phyloP scores from a whole-genome alignment of 2,113 vertebrate genomes.

The Lycaon pictus region DNA sequence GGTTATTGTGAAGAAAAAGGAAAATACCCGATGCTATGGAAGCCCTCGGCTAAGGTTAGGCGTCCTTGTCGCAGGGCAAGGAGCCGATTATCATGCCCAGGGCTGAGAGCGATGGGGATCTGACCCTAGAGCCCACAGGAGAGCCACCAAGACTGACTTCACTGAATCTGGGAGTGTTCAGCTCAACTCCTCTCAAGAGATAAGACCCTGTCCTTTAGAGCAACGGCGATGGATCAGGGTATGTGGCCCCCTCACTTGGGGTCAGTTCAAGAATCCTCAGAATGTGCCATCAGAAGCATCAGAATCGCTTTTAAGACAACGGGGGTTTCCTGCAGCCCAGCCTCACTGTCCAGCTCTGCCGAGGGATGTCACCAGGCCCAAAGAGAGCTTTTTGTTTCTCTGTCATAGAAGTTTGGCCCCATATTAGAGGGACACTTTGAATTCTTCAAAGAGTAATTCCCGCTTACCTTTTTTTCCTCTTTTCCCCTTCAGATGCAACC shows the following conservation, averaged over 20 bases:
- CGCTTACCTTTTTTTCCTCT: conserved; percentile 80
- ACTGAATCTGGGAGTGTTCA: not conserved
- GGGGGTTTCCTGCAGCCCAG: conserved; percentile 41
- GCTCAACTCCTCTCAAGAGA: not conserved
- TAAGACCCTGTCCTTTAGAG: not conserved
- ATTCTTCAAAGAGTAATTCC: conserved; percentile 86
- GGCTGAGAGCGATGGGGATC: rapidly evolving
- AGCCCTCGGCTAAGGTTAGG: not conserved
- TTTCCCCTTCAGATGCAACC: conserved; percentile 89
- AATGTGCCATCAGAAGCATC: not conserved
- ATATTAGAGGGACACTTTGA: conserved; percentile 74
- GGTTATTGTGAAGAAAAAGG: not conserved
- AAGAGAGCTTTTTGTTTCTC: not conserved
- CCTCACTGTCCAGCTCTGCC: not conserved
- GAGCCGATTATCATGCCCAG: rapidly evolving
- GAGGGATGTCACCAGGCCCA: conserved; percentile 30
- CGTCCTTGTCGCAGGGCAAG: not conserved
- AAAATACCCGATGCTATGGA: rapidly evolving
- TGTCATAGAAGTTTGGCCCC: conserved; percentile 78
- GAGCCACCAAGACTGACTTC: not conserved
- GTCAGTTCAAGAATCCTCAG: not conserved
- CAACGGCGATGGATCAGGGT: rapidly evolving
- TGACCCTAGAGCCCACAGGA: not conserved
- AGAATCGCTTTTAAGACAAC: conserved; percentile 16
- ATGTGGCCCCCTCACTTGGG: not conserved